These are phyloP conservation scores for Diorhabda sublineata DNA, from an alignment of 1,140 invertebrate species.

Conservation along the genomic window DNA sequence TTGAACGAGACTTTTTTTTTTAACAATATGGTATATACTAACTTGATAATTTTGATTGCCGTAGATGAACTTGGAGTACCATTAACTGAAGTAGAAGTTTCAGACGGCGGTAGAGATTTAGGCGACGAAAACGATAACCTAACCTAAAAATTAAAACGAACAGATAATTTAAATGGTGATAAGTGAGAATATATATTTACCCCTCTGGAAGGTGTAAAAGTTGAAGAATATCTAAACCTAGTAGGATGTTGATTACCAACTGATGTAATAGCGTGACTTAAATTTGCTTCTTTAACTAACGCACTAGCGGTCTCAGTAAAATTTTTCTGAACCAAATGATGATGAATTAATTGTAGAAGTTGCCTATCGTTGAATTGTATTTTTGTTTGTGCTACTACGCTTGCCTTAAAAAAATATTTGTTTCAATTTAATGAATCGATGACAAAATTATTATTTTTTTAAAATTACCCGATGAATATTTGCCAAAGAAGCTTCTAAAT, in stretches of 20 bases:
- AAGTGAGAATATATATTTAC: constrained; percentile 4
- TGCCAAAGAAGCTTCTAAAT: constrained; percentile 76
- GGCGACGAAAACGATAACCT: constrained; percentile 32
- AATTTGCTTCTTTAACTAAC: constrained; percentile 72
- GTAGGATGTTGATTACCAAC: constrained; percentile 48
- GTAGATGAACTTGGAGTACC: constrained; percentile 17
- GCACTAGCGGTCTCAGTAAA: constrained; percentile 65
- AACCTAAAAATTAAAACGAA: constrained; percentile 13
- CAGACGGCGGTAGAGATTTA: not conserved
- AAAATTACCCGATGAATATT: constrained; percentile 71
- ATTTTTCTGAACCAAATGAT: constrained; percentile 79
- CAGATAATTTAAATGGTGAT: no score
- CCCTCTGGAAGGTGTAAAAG: constrained; percentile 44
- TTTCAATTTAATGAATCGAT: constrained; percentile 9
- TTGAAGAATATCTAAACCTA: constrained; percentile 56
- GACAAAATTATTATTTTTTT: not conserved
- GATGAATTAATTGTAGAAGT: constrained; percentile 85
- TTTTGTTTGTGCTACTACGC: constrained; percentile 91
- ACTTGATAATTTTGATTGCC: constrained; percentile 41
- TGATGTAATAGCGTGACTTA: constrained; percentile 48
- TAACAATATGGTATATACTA: constrained; percentile 5
- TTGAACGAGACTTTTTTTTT: not conserved
- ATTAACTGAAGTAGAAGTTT: constrained; percentile 13
- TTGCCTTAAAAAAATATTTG: constrained; percentile 59
- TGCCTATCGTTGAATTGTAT: constrained; percentile 93